Conservation (phyloP, 2,113 vertebrate genomes). For the Tinamus guttatus region DNA sequence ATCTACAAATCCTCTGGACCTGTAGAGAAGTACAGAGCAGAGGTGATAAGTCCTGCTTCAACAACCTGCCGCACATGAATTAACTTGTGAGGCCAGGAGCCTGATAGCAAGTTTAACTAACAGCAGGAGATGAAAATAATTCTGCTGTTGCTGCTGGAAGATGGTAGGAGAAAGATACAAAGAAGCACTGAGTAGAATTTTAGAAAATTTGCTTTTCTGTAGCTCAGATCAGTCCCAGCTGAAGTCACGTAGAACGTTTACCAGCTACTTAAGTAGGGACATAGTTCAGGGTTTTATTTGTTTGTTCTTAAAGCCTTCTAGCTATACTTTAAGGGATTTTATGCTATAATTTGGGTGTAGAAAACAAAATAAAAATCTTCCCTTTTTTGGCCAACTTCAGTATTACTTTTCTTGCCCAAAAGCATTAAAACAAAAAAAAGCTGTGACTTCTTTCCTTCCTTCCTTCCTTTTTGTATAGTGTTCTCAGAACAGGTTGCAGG, state of each 20-base stretch:
- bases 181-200: background rate
- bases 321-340: background rate
- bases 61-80: background rate
- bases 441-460: accelerated
- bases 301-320: background rate
- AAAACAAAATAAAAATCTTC: background rate
- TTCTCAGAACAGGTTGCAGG: background rate
- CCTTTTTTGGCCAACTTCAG: background rate
- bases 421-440: background rate
- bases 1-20: background rate
- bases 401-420: background rate
- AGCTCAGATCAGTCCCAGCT: background rate
- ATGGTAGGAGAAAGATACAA: background rate
- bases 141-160: background rate
- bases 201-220: background rate
- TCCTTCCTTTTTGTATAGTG: background rate
- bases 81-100: background rate
- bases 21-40: background rate
- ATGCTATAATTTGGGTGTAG: background rate
- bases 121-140: background rate
- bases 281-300: background rate
- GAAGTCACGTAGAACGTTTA: background rate
- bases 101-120: background rate
- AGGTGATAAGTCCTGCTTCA: background rate
- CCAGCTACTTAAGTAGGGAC: background rate